Conservation (phyloP, 1,140 invertebrate genomes). For the Drosophila quadrilineata region DNA sequence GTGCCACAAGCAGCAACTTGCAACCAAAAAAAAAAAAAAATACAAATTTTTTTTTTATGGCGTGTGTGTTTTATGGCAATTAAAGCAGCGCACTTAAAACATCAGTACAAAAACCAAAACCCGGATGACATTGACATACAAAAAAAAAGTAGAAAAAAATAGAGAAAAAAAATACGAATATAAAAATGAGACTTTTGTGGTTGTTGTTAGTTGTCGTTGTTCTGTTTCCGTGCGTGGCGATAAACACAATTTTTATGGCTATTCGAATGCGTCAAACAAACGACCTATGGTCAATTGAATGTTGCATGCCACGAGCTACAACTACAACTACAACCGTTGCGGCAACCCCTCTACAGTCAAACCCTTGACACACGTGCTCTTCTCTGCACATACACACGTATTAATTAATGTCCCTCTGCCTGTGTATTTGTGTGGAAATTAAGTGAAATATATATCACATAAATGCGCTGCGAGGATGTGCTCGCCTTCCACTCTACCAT, state of each 20-base stretch:
- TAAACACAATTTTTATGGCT: conserved; percentile 72
- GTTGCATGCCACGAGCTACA: conserved; percentile 34
- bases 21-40: conserved; percentile 21
- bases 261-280: conserved; percentile 65
- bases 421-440: conserved; percentile 57
- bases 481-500: conserved; percentile 28
- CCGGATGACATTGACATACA: conserved; percentile 66
- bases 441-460: conserved; percentile 68
- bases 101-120: conserved; percentile 17
- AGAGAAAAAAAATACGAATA: no score
- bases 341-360: no score
- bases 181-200: no score
- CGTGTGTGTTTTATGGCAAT: conserved; percentile 50
- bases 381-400: conserved; percentile 60
- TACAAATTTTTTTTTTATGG: conserved; percentile 1
- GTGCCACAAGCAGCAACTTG: not conserved
- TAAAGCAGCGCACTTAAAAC: conserved; percentile 54
- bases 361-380: conserved; percentile 40
- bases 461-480: conserved; percentile 59
- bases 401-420: conserved; percentile 63
- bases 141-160: no score
- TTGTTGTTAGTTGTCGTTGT: no score
- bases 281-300: conserved; percentile 28
- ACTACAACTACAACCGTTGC: not conserved
- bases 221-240: conserved; percentile 45